Evolutionary conservation across 1,140 invertebrate species (phyloP), one percentile per base, ranked within the genome.

Genomic region (Phthorimaea operculella): DNA sequence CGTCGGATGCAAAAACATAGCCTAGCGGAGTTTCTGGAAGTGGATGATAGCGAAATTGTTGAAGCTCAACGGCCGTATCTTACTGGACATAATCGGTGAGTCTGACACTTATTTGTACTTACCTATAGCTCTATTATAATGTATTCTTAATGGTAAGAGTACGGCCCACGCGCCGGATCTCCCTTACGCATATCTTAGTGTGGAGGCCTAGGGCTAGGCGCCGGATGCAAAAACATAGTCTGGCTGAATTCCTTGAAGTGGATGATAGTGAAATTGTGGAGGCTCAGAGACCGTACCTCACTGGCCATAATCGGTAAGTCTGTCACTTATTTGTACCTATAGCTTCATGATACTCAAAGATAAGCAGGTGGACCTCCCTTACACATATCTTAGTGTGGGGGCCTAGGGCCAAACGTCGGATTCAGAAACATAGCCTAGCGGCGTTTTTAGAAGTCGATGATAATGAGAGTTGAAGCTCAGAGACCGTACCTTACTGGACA

Each of bases 301-400:
- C 93, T 6, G 95, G 94, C 33, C 94, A 97, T 70, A 96, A 96
- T 82, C 90, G 95, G 93, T 94, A 73, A 76, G 61, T 56, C 21
- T 61, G 33, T n/a, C 33, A 11, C 11, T 34, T 6, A 11, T 7
- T n/a, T n/a, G n/a, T n/a, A n/a, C n/a, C n/a, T n/a, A n/a, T n/a
- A n/a, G n/a, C n/a, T n/a, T n/a, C n/a, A n/a, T n/a, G n/a, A n/a
- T n/a, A n/a, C n/a, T n/a, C n/a, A n/a, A n/a, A n/a, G n/a, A n/a
- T n/a, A n/a, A n/a, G n/a, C 0, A 87, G 94, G 10, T 87, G 96
- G 55, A 95, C 94, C 8, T 90, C 91, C 12, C 92, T 97, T 7
- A 98, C 96, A 10, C 92, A 95, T 77, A 90, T 98, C 54, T 87
- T 98, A 58, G 95, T 98, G 4, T 97, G 94, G 79, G 89, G 93